Conservation (phyloP, 2,113 vertebrate genomes). For the Albula glossodonta region DNA sequence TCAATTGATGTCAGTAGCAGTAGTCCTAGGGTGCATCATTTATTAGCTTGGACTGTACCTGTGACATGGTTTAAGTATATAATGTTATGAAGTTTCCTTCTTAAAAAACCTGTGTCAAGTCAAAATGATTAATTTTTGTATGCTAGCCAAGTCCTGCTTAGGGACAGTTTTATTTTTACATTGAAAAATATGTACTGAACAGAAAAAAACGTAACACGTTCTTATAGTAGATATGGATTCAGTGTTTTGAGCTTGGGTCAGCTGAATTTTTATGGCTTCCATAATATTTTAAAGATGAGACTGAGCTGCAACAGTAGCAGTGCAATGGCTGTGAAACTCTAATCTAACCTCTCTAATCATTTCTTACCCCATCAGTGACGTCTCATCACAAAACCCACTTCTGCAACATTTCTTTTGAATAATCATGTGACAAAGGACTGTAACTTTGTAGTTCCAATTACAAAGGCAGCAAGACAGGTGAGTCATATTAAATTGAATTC, state of each 20-base stretch:
- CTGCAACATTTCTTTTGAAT: too few species aligned
- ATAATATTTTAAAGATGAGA: too few species aligned
- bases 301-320: too few species aligned
- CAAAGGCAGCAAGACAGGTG: too few species aligned
- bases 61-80: constrained; percentile 45
- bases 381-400: too few species aligned
- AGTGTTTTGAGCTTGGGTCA: neutral
- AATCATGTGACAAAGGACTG: too few species aligned
- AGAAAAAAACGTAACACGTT: neutral
- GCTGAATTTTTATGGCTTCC: too few species aligned
- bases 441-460: too few species aligned
- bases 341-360: too few species aligned
- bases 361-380: too few species aligned
- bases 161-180: neutral
- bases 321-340: too few species aligned
- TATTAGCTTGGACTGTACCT: constrained; percentile 48
- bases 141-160: neutral
- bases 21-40: constrained; percentile 55
- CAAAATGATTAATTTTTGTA: neutral
- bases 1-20: constrained; percentile 65
- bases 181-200: neutral
- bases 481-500: too few species aligned
- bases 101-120: constrained; percentile 66
- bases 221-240: neutral
- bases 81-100: constrained; percentile 53